phyloP scores from a whole-genome alignment of 2,113 vertebrate species.

The Alosa alosa region DNA sequence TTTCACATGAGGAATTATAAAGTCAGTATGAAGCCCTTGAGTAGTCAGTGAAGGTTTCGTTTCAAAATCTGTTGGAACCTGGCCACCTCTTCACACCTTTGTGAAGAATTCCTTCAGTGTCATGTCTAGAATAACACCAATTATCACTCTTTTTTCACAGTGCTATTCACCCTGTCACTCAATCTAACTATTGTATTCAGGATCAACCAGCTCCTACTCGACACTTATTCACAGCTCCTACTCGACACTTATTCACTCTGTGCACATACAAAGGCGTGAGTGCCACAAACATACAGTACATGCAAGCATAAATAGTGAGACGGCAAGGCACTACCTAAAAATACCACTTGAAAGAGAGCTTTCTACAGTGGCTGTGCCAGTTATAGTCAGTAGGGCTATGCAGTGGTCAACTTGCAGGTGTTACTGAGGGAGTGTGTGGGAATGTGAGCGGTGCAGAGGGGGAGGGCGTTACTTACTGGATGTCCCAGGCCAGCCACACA shows the following conservation, averaged over 20 bases:
- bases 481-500: constrained; percentile 97
- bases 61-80: not conserved
- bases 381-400: not conserved
- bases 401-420: not conserved
- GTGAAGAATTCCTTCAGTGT: not conserved
- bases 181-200: not conserved
- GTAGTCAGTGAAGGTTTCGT: not conserved
- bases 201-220: not conserved
- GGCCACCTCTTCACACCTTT: not conserved
- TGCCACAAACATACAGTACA: not conserved
- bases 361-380: not conserved
- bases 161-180: not conserved
- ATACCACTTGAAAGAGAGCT: not conserved
- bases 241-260: not conserved
- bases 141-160: not conserved
- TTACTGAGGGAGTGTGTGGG: not conserved
- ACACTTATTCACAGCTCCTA: not conserved
- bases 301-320: not conserved
- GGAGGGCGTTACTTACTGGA: constrained; percentile 77
- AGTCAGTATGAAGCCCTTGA: not conserved
- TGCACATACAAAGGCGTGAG: not conserved
- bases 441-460: not conserved
- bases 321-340: not conserved
- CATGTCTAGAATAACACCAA: not conserved
- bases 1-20: not conserved